Percentiles rank a stretch among this genome's conserved stretches.
These are phyloP conservation scores for Cyphomyrmex costatus DNA, from an alignment of 1,140 invertebrate species.

Conservation along the genomic window DNA sequence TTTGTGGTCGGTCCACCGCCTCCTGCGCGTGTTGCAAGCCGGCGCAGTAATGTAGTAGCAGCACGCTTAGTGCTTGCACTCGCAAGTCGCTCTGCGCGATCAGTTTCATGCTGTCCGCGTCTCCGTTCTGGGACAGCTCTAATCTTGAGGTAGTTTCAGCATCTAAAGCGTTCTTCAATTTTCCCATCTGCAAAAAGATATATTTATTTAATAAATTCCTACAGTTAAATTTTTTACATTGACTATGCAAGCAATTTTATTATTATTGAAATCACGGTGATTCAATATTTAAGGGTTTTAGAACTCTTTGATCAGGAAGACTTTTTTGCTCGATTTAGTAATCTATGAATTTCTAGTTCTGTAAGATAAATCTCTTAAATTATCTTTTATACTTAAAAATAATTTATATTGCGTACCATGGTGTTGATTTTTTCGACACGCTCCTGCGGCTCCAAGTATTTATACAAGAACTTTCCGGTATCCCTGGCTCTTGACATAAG, in stretches of 20 bases:
- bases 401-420: slow-evolving; percentile 87
- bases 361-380: not conserved
- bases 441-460: slow-evolving; percentile 88
- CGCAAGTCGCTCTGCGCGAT: slow-evolving; percentile 91
- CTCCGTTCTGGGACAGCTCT: slow-evolving; percentile 81
- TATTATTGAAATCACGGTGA: slow-evolving; percentile 9
- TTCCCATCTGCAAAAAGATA: slow-evolving; percentile 88
- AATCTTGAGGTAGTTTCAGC: slow-evolving; percentile 87
- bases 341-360: not conserved
- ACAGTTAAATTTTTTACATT: slow-evolving; percentile 15
- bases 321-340: not conserved
- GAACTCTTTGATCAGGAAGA: not conserved
- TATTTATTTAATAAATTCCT: not conserved
- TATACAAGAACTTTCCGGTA: slow-evolving; percentile 92
- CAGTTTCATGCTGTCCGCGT: slow-evolving; percentile 87
- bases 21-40: slow-evolving; percentile 91
- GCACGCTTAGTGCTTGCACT: slow-evolving; percentile 92
- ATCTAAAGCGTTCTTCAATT: slow-evolving; percentile 91
- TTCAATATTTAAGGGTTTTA: not conserved
- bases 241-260: slow-evolving; percentile 16
- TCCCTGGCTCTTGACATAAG: slow-evolving; percentile 93
- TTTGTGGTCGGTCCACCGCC: slow-evolving; percentile 80
- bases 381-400: slow-evolving; percentile 19
- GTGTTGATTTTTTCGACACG: slow-evolving; percentile 90
- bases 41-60: slow-evolving; percentile 95